Evolutionary conservation across 2,888 invertebrate genomes (phyloP), one percentile per base, ranked within the genome.

Genomic region (Xestia rhomboidea): DNA sequence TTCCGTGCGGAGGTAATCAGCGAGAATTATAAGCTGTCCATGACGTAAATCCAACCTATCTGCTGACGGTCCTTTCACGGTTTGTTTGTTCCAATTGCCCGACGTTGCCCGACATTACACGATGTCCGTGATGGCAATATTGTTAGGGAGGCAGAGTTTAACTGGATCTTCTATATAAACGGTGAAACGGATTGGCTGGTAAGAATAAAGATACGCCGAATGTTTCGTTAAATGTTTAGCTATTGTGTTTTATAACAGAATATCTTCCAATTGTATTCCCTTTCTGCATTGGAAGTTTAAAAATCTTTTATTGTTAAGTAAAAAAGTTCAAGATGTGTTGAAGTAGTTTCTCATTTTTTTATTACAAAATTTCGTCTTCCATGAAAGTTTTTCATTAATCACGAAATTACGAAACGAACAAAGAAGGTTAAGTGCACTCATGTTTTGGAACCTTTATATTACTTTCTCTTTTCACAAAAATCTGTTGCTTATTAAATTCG

Each of bases 1-100:
- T 90, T 88, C 89, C 88, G 89, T 85, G 84, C 88, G 90, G 87
- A 88, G 87, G 90, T 90, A 91, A 93, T 93, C 90, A 90, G 86
- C 82, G 81, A 82, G 86, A 89, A 90, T 92, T 91, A 92, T 91
- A 92, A 91, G 90, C 90, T 90, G 90, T 88, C 90, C 90, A 88
- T 85, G 88, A 81, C 86, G 88, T 84, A 89, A 89, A 89, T 90
- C 89, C 90, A 83, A 81, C 86, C 82, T 81, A 80, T 79, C 83
- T 84, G 68, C 81, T 67, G 78, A 69, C 64, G 76, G 88, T 84
- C 87, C 84, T 89, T 91, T 88, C 88, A 88, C 83, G 86, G 83
- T 82, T 88, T 91, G 89, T 89, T 89, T 90, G 86, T 81, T 83
- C 72, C 79, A 83, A 89, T 82, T 76, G 79, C 81, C 71, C 54